These are phyloP conservation scores for Syngnathus floridae DNA, from an alignment of 2,113 vertebrate species.

Conservation along the genomic window DNA sequence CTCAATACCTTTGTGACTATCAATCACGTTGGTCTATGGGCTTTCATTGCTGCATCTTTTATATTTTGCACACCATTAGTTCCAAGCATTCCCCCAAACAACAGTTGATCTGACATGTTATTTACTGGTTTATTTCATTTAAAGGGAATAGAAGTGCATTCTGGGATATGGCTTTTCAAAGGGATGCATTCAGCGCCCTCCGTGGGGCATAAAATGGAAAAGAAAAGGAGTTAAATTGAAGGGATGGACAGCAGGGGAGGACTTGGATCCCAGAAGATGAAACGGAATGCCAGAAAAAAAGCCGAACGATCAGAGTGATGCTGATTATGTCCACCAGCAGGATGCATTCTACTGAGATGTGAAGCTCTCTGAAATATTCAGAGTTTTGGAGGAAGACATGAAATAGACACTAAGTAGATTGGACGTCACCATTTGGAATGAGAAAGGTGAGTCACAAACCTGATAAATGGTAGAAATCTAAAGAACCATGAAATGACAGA, in stretches of 20 bases:
- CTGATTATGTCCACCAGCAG: conserved; percentile 1
- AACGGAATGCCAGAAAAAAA: neutral
- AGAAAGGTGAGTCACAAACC: neutral
- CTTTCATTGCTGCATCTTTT: conserved; percentile 17
- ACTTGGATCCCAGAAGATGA: conserved; percentile 1
- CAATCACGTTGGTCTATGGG: conserved; percentile 17
- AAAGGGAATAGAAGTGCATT: conserved; percentile 17
- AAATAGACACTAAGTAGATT: neutral
- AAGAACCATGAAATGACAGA: neutral
- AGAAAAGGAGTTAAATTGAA: conserved; percentile 5
- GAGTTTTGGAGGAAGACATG: conserved; percentile 17
- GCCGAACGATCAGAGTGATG: neutral
- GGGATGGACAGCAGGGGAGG: neutral
- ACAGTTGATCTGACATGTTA: conserved; percentile 28
- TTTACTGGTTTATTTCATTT: conserved; percentile 3
- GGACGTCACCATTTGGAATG: neutral
- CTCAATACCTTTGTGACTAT: conserved; percentile 10
- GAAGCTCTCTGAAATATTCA: conserved; percentile 22
- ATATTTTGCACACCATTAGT: conserved; percentile 13
- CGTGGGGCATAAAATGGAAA: neutral
- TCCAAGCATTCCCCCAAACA: conserved; percentile 21
- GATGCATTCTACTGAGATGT: neutral
- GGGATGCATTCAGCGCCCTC: conserved; percentile 15
- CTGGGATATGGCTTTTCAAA: conserved; percentile 44
- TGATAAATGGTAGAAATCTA: neutral